phyloP scores from a whole-genome alignment of 1,140 invertebrate genomes.

The Mylabris phalerata region DNA sequence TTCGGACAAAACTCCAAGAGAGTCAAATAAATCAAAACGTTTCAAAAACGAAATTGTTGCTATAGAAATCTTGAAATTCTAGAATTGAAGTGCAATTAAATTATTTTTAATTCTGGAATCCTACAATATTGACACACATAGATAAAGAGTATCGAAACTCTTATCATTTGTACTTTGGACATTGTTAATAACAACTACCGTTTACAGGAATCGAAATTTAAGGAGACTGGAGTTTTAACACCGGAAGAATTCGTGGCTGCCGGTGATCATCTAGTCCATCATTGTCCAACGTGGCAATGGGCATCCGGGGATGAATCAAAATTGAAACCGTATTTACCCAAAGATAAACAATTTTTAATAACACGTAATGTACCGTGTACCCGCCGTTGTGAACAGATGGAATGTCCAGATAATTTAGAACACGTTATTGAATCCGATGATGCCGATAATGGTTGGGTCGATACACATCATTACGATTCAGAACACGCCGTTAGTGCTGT shows the following conservation, averaged over 20 bases:
- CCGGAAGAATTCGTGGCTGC: constrained; percentile 93
- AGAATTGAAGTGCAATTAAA: no score
- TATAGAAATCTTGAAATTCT: no score
- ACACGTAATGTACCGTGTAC: constrained; percentile 95
- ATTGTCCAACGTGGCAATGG: constrained; percentile 99
- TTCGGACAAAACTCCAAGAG: no score
- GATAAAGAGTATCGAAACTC: no score
- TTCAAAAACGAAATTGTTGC: no score
- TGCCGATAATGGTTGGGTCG: constrained; percentile 94
- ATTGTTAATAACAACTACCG: background rate
- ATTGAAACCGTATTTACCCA: constrained; percentile 80
- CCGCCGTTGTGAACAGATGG: constrained; percentile 63
- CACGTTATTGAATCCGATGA: constrained; percentile 86
- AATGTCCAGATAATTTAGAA: constrained; percentile 83
- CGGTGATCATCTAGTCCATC: constrained; percentile 97
- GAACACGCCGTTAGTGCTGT: constrained; percentile 45
- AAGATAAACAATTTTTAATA: constrained; percentile 95
- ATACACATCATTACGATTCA: constrained; percentile 86
- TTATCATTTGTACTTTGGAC: no score
- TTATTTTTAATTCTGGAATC: no score
- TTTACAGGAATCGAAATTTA: constrained; percentile 92
- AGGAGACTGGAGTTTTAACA: constrained; percentile 97
- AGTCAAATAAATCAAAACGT: no score
- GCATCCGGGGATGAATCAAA: constrained; percentile 81
- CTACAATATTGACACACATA: no score